Percentiles rank a stretch among this genome's conserved stretches.
Evolutionary conservation across 2,888 invertebrate genomes (phyloP).

Genomic region (Torymus aiolomorphi): DNA sequence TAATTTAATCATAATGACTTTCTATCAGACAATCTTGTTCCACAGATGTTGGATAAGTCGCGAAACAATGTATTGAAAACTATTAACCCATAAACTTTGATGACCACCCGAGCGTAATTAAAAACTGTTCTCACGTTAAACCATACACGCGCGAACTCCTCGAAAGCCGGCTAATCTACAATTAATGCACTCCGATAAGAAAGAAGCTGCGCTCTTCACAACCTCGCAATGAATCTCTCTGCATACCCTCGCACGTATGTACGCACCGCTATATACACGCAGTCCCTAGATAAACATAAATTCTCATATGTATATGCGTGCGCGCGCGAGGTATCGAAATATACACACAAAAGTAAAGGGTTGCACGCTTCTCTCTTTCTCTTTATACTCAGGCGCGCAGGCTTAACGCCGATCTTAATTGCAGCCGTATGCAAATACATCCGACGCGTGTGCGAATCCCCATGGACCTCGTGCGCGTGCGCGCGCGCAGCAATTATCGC

Average conservation of each 20-base stretch:
- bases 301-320: too few species aligned
- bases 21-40: too few species aligned
- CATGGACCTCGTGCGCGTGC: slow-evolving; percentile 41
- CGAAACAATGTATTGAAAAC: not conserved
- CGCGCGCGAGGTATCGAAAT: too few species aligned
- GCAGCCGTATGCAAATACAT: slow-evolving; percentile 68
- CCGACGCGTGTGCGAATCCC: slow-evolving; percentile 46
- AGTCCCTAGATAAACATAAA: too few species aligned
- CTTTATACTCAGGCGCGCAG: slow-evolving; percentile 57
- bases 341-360: slow-evolving; percentile 7
- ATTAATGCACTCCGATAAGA: slow-evolving; percentile 5
- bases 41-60: too few species aligned
- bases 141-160: not conserved
- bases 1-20: too few species aligned
- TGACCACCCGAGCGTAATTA: not conserved
- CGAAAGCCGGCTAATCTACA: not conserved
- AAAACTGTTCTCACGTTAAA: slow-evolving; percentile 8
- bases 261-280: not conserved
- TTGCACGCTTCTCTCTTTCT: slow-evolving; percentile 18
- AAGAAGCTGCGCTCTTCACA: not conserved
- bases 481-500: slow-evolving; percentile 42
- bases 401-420: slow-evolving; percentile 66
- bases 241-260: not conserved
- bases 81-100: slow-evolving; percentile 24
- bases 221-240: not conserved